Percentiles rank a stretch among this genome's conserved stretches.
Evolutionary conservation across 2,113 vertebrate species (phyloP).

Genomic region (Phocoena sinus): DNA sequence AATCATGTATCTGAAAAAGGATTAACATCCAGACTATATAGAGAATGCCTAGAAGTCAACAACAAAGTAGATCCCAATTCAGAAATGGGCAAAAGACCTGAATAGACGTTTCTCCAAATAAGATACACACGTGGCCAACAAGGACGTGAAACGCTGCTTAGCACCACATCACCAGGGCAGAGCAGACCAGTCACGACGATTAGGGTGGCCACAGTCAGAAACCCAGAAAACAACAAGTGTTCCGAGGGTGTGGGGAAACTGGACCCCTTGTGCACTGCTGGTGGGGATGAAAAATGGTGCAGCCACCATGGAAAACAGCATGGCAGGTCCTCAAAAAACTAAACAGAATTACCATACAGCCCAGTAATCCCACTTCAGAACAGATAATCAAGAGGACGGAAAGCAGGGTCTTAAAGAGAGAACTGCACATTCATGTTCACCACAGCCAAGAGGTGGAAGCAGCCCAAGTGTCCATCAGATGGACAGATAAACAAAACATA

Average conservation of each 20-base stretch:
- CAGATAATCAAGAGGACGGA: too few species aligned
- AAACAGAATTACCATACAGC: too few species aligned
- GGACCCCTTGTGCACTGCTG: accelerated
- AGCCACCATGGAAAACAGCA: accelerated
- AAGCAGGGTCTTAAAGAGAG: too few species aligned
- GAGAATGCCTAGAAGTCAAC: not conserved
- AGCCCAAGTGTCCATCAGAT: not conserved
- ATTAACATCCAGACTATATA: not conserved
- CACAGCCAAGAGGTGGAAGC: not conserved
- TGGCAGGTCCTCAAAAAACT: not conserved
- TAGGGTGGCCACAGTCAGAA: not conserved
- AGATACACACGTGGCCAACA: not conserved
- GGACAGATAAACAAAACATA: too few species aligned
- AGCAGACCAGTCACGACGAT: not conserved
- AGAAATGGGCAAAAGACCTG: not conserved
- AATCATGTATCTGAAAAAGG: not conserved
- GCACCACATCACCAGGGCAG: not conserved
- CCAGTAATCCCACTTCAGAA: too few species aligned
- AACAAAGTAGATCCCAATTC: not conserved
- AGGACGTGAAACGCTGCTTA: not conserved
- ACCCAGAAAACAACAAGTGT: not conserved
- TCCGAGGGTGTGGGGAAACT: not conserved
- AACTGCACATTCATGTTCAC: not conserved
- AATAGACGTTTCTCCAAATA: not conserved
- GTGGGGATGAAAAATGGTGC: not conserved